Evolutionary conservation across 2,113 vertebrate genomes (phyloP), one percentile per base, ranked within the genome.

Genomic region (Arizona elegans): DNA sequence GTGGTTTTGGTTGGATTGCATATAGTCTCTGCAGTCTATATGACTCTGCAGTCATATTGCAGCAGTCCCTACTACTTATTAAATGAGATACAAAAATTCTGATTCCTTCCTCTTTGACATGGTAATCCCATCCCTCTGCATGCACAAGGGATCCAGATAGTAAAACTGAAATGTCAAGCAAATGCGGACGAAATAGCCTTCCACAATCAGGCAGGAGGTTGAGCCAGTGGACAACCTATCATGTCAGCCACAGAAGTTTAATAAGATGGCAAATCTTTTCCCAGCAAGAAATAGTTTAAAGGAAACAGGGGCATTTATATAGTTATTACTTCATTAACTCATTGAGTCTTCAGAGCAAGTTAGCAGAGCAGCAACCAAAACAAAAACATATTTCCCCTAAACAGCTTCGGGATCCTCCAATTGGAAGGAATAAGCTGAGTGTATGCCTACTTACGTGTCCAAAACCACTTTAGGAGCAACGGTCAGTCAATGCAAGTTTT

Each of bases 391-490:
- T 24, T 93, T 94, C 93, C 94, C 94, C 95, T 96, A 95, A 94
- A 94, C 96, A 96, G 97, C 91, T 91, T 95, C 23, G 93, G 95
- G 94, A 96, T 96, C 96, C 96, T 95, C 95, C 70, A 94, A 95
- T 96, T 95, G 1, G 19, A 75, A 50, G 81, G 90, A 94, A 91
- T 95, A 95, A 95, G 94, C 87, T 90, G 94, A 97, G 93, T 96
- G 96, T 92, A 96, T 94, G 95, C 92, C 26, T 88, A 93, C 94
- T 93, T 94, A 26, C 52, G 89, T 90, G 94, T 4, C 91, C 55
- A 91, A 94, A 97, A 86, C 12, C n/a, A 43, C 92, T 88, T 93
- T 0, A 95, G 95, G 93, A 92, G 96, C 95, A 95, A 94, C 94
- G 95, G 91, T 97, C 29, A 88, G 33, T 26, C 29, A 86, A 88